Base-by-base conservation (phyloP, 2,888 invertebrate species). In the Parascotia fuliginaria region DNA sequence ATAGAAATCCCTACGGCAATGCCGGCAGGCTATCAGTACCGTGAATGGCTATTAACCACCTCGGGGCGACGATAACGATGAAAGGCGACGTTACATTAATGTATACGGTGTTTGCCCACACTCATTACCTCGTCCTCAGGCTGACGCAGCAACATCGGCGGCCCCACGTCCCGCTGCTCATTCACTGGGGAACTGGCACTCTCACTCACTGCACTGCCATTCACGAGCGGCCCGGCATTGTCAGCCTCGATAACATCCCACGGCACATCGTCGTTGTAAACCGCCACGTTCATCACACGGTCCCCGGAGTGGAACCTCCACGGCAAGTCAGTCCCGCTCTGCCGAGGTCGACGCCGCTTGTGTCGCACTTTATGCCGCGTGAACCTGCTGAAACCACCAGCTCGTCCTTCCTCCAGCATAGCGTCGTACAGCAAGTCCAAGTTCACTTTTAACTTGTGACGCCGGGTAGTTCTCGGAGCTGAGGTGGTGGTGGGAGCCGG, bases 251-350 rank as follows among this genome's bases (percentile, higher is more conserved):
- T 86, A 63, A 79, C 80, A 70, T 88, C 85, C 93, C 93, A 93
- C 76, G 93, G 91, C 76, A 89, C 92, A 71, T 92, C 87, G 58
- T 92, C 88, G 70, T 93, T 91, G 83, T 88, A 93, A 77, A 88
- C 92, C 60, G 83, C 87, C 59, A 92, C 92, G 81, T 92, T 93
- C 79, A 90, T 79, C 79, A 89, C 71, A 75, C 83, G 81, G 67
- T 89, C 84, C 60, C 93, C 93, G 64, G 85, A 77, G 71, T 92
- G 92, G 80, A 93, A 93, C 81, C 92, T 86, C 93, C 93, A 92
- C 59, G 90, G 92, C 57, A 85, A 75, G 33, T 89, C 87, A 15
- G 76, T 72, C 24, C 84, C 84, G 59, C 77, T 81, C 66, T 87
- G 85, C 63, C 91, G 78, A 3, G 90, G 80, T 76, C 90, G 81